phyloP scores from a whole-genome alignment of 2,113 vertebrate genomes.

The Apistogramma diplotaenia region DNA sequence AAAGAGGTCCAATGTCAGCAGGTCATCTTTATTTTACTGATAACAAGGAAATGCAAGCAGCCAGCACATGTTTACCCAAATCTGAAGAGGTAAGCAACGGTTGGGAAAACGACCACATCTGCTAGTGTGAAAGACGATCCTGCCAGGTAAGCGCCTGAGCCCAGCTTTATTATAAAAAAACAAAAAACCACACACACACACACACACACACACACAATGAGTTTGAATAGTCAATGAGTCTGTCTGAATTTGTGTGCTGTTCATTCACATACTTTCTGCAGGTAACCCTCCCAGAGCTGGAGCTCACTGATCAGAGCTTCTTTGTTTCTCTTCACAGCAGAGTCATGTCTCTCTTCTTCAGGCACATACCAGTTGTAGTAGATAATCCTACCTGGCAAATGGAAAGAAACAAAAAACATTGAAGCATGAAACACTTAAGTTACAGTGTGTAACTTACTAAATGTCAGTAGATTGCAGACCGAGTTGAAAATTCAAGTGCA shows the following conservation, averaged over 20 bases:
- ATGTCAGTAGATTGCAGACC: neutral
- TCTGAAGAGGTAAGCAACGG: constrained; percentile 14
- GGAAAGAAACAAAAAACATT: neutral
- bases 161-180: neutral
- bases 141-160: constrained; percentile 25
- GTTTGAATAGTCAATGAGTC: neutral
- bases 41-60: neutral
- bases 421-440: accelerated
- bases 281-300: constrained; percentile 75
- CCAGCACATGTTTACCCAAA: constrained; percentile 29
- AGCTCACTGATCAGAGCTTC: constrained; percentile 67
- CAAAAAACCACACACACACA: no score
- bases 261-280: constrained; percentile 58
- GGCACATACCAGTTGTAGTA: constrained; percentile 39
- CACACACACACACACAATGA: neutral
- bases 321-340: constrained; percentile 63
- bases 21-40: accelerated
- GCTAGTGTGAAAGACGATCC: constrained; percentile 56
- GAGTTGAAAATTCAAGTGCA: neutral
- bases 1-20: neutral
- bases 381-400: no score
- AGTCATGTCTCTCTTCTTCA: constrained; percentile 71
- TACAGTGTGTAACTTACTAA: no score
- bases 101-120: constrained; percentile 59
- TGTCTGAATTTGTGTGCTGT: neutral